Percentiles rank a stretch among this genome's conserved stretches.
Evolutionary conservation across 2,888 invertebrate species (phyloP).

Genomic region (Tridacna gigas): DNA sequence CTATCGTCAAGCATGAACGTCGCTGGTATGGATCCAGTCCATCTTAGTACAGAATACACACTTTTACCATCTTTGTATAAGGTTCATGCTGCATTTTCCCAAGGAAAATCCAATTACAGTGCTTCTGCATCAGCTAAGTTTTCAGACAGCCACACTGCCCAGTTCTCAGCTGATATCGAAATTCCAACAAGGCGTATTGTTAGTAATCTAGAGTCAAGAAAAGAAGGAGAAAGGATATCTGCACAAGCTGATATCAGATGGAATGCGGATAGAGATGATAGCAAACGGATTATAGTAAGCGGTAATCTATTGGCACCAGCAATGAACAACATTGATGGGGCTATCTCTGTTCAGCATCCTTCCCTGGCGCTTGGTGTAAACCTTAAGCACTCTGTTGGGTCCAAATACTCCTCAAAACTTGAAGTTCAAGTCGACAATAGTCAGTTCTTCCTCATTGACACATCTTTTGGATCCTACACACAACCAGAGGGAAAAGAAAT

Average conservation of each 20-base stretch:
- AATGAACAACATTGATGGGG: conserved; percentile 53
- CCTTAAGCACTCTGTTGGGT: conserved; percentile 59
- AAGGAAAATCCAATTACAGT: conserved; percentile 61
- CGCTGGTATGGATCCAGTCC: conserved; percentile 54
- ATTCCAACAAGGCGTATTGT: conserved; percentile 67
- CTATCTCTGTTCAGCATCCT: conserved; percentile 61
- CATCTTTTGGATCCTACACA: conserved; percentile 47
- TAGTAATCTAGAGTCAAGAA: conserved; percentile 62
- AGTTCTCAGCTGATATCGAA: conserved; percentile 59
- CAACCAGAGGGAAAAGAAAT: conserved; percentile 37
- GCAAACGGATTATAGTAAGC: conserved; percentile 51
- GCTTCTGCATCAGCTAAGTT: conserved; percentile 55
- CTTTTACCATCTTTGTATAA: conserved; percentile 62
- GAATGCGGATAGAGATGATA: conserved; percentile 71
- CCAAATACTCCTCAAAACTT: conserved; percentile 61
- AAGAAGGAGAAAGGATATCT: conserved; percentile 45
- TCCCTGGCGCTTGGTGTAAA: conserved; percentile 53
- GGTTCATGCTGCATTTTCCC: conserved; percentile 46
- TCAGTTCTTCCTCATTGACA: conserved; percentile 61
- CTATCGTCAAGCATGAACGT: conserved; percentile 67
- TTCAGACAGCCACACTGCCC: conserved; percentile 44
- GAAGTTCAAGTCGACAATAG: conserved; percentile 62
- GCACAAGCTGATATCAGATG: conserved; percentile 67
- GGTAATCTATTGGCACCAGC: conserved; percentile 55
- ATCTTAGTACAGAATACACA: conserved; percentile 61